These are phyloP conservation scores for Oriolus oriolus DNA, from an alignment of 2,113 vertebrate species.

Conservation along the genomic window DNA sequence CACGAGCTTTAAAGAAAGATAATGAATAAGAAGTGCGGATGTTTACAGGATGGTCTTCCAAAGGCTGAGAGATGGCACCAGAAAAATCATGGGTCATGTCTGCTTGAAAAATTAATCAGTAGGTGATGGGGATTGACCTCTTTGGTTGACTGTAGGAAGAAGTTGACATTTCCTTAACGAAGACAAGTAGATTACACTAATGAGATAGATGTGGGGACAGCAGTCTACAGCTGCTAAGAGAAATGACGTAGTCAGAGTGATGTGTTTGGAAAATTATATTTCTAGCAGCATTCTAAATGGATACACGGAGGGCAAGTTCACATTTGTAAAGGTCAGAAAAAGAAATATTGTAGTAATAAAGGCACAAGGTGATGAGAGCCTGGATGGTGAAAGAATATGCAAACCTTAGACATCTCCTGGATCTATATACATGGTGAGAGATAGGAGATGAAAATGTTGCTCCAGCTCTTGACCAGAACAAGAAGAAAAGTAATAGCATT, in stretches of 20 bases:
- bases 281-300: background rate
- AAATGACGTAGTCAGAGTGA: background rate
- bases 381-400: background rate
- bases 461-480: background rate
- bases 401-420: background rate
- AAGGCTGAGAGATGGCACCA: background rate
- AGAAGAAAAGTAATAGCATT: background rate
- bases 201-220: background rate
- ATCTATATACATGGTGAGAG: background rate
- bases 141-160: background rate
- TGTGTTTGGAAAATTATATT: background rate
- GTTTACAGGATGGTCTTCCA: background rate
- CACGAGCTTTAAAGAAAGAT: background rate
- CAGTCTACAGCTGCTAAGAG: background rate
- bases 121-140: background rate
- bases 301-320: background rate
- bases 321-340: slow-evolving; percentile 51
- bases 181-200: slow-evolving; percentile 34
- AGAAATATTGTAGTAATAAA: slow-evolving; percentile 37
- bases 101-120: slow-evolving; percentile 1
- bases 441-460: background rate
- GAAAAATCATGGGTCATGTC: background rate
- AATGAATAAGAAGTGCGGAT: background rate
- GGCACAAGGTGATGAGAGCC: background rate
- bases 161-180: slow-evolving; percentile 36